These are phyloP conservation scores for Dicyrtoma fusca DNA, from an alignment of 2,888 invertebrate species.

Conservation along the genomic window DNA sequence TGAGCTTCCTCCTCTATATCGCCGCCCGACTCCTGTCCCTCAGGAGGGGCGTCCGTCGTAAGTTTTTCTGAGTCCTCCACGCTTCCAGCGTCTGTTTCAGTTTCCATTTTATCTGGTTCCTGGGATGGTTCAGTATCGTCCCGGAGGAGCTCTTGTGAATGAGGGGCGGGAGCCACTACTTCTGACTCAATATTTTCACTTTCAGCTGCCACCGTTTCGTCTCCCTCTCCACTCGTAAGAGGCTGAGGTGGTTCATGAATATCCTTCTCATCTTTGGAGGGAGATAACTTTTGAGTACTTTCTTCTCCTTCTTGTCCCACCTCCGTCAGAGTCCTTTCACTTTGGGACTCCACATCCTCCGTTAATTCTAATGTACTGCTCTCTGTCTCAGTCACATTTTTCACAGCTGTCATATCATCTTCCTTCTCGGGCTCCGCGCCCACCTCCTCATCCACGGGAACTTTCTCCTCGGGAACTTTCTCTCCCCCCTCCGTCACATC, in stretches of 20 bases:
- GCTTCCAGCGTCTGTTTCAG: conserved; percentile 28
- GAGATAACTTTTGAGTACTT: not conserved
- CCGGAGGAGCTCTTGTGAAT: not conserved
- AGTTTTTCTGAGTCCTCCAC: not conserved
- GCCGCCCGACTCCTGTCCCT: not conserved
- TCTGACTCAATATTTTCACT: not conserved
- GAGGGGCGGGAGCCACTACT: not conserved
- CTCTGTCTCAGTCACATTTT: conserved; percentile 22
- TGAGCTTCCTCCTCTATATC: no score
- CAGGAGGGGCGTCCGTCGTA: not conserved
- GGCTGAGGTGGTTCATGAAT: not conserved
- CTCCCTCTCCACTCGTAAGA: not conserved
- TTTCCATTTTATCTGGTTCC: conserved; percentile 34
- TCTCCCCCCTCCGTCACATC: conserved; percentile 6
- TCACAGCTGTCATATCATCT: not conserved
- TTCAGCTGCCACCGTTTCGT: not conserved
- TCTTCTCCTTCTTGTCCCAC: conserved; percentile 5
- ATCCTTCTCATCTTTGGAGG: not conserved
- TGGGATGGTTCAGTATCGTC: not conserved
- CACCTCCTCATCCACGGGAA: conserved; percentile 60
- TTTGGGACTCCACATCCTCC: not conserved
- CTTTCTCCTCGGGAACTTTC: conserved; percentile 59
- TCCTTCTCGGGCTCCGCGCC: conserved; percentile 53
- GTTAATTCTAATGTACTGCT: conserved; percentile 16
- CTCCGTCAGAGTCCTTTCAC: not conserved